Evolutionary conservation across 2,113 vertebrate species (phyloP).

Genomic region (Sminthopsis crassicaudata): DNA sequence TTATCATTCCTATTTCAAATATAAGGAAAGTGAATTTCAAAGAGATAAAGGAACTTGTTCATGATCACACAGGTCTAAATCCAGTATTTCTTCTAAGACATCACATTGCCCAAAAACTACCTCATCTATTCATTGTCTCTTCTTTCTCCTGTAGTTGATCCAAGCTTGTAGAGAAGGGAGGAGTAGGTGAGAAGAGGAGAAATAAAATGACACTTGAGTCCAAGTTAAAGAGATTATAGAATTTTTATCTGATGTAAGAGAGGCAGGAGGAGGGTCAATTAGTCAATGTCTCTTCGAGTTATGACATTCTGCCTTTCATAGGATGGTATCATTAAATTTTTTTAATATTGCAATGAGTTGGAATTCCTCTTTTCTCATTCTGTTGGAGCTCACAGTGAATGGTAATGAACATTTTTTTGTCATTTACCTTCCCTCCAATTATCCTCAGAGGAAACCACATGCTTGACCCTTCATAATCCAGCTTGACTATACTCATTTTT

Average conservation of each 20-base stretch:
- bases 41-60: not conserved
- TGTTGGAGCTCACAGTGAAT: not conserved
- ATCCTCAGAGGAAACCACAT: not conserved
- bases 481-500: not conserved
- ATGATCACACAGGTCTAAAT: not conserved
- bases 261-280: not conserved
- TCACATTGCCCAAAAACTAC: not conserved
- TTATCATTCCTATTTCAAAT: not conserved
- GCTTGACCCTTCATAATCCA: not conserved
- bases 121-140: not conserved
- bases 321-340: not conserved
- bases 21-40: not conserved
- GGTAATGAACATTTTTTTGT: not conserved
- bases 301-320: not conserved
- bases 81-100: not conserved
- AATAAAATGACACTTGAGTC: not conserved
- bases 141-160: not conserved
- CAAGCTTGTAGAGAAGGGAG: constrained; percentile 3
- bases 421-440: not conserved
- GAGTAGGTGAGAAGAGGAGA: not conserved
- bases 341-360: not conserved
- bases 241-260: not conserved
- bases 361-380: not conserved
- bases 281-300: not conserved
- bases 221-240: not conserved